Evolutionary conservation across 1,140 invertebrate species (phyloP).

Genomic region (Lasioglossum baleicum): DNA sequence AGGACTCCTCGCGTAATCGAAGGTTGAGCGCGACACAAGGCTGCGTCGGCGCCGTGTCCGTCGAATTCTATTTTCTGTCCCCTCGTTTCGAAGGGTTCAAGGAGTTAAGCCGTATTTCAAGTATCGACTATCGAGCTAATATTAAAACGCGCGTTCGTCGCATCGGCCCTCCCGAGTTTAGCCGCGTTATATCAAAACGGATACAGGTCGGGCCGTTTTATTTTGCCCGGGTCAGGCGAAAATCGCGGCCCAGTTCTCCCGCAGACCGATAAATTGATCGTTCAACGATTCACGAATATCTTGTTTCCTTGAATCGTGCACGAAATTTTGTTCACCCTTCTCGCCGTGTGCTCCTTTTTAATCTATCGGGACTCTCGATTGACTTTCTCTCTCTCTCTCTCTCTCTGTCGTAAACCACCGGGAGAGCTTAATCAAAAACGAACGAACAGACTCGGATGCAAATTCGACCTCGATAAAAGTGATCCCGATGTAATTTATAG

Average conservation of each 20-base stretch:
- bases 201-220: constrained; percentile 61
- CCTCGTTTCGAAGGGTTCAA: constrained; percentile 42
- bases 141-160: constrained; percentile 56
- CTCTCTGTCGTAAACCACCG: background rate
- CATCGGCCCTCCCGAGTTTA: constrained; percentile 55
- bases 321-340: too few relatives aligned
- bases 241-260: background rate
- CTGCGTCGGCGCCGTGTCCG: constrained; percentile 26
- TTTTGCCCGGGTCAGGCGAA: constrained; percentile 52
- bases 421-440: background rate
- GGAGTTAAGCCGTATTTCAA: constrained; percentile 45
- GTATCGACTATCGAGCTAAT: constrained; percentile 62
- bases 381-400: too few relatives aligned
- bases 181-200: constrained; percentile 56
- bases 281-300: constrained; percentile 8
- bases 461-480: background rate
- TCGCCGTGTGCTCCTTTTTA: background rate
- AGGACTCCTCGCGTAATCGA: background rate
- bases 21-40: background rate
- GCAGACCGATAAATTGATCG: background rate
- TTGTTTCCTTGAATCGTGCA: background rate
- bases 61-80: constrained; percentile 58
- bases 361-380: background rate
- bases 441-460: background rate
- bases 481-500: background rate